phyloP scores from a whole-genome alignment of 1,140 invertebrate genomes.

The Pissodes strobi region DNA sequence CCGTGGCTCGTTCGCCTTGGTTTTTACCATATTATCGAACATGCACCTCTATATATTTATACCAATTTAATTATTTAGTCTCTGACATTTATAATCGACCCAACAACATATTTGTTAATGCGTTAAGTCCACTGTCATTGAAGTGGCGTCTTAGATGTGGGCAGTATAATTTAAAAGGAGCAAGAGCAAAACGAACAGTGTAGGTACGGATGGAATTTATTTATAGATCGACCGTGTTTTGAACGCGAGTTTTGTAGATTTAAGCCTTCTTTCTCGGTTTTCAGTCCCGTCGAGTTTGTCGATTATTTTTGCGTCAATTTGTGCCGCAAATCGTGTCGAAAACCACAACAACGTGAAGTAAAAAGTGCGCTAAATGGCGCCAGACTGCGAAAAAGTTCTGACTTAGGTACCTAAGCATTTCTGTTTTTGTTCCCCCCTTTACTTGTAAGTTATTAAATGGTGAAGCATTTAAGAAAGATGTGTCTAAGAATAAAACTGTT shows the following conservation, averaged over 20 bases:
- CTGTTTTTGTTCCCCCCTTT: background rate
- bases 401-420: slow-evolving; percentile 2
- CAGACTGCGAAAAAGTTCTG: slow-evolving; percentile 4
- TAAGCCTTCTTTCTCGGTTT: slow-evolving; percentile 17
- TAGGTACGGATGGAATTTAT: slow-evolving; percentile 45
- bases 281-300: slow-evolving; percentile 13
- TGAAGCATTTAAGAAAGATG: slow-evolving; percentile 47
- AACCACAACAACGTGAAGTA: slow-evolving; percentile 1
- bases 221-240: slow-evolving; percentile 46
- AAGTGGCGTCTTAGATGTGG: slow-evolving; percentile 21
- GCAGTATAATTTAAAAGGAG: slow-evolving; percentile 36
- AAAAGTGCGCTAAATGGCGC: slow-evolving; percentile 19
- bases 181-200: slow-evolving; percentile 37
- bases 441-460: slow-evolving; percentile 32
- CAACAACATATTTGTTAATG: background rate
- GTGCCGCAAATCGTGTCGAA: background rate
- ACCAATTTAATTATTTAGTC: too few relatives aligned
- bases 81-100: too few relatives aligned
- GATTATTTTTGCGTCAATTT: slow-evolving; percentile 14
- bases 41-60: too few relatives aligned
- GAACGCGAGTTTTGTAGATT: slow-evolving; percentile 24
- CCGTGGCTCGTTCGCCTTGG: too few relatives aligned
- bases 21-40: too few relatives aligned
- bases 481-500: slow-evolving; percentile 60
- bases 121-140: slow-evolving; percentile 10